phyloP scores from a whole-genome alignment of 1,140 invertebrate genomes.

The Zaprionus kolodkinae region DNA sequence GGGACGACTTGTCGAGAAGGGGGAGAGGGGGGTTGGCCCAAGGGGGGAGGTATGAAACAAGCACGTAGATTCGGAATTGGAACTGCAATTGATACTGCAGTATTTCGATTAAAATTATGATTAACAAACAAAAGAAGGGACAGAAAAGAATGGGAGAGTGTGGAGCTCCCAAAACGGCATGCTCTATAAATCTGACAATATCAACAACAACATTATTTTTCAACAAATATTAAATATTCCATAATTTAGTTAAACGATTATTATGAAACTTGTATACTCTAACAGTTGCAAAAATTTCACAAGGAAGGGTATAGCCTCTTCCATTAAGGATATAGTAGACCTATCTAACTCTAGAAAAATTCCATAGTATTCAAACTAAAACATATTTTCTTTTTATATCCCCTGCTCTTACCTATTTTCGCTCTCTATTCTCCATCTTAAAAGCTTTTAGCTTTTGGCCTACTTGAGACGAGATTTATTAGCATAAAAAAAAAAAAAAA shows the following conservation, averaged over 20 bases:
- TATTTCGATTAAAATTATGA: slow-evolving; percentile 3
- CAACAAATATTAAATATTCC: background rate
- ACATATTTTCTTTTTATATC: background rate
- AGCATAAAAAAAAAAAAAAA: background rate
- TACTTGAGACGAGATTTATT: slow-evolving; percentile 37
- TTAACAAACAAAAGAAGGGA: background rate
- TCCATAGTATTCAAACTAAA: background rate
- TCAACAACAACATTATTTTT: background rate
- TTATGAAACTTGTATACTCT: too few species aligned
- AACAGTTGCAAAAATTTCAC: background rate
- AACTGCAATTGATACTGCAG: slow-evolving; percentile 13
- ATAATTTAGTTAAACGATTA: background rate
- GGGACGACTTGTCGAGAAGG: background rate
- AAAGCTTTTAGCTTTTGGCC: slow-evolving; percentile 24
- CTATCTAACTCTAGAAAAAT: background rate
- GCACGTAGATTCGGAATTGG: background rate
- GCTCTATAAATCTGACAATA: background rate
- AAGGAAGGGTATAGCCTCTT: too few species aligned
- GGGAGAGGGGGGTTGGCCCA: background rate
- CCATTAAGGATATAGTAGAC: too few species aligned
- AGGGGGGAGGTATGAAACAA: background rate
- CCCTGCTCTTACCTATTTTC: background rate
- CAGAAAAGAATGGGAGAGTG: background rate
- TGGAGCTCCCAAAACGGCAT: background rate
- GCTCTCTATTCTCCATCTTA: background rate